Conservation (phyloP, 1,140 invertebrate genomes). For the Latrodectus geometricus region DNA sequence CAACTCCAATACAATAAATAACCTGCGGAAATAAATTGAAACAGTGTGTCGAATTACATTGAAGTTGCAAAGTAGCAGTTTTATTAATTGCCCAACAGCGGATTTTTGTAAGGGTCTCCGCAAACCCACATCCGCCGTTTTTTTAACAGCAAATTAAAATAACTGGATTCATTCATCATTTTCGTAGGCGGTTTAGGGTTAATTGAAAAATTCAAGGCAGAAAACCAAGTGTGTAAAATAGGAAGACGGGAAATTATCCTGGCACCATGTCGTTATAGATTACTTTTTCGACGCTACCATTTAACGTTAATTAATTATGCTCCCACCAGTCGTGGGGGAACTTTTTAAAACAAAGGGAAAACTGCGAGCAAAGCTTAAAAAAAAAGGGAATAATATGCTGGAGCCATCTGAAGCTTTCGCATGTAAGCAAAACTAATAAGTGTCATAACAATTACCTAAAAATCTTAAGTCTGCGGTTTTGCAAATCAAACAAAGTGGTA, state of each 20-base stretch:
- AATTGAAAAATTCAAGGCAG: constrained; percentile 30
- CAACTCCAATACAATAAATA: too few relatives aligned
- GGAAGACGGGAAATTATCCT: not conserved
- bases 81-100: not conserved
- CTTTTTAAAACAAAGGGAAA: not conserved
- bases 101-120: not conserved
- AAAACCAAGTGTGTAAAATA: not conserved
- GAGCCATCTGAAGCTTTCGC: not conserved
- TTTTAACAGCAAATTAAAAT: constrained; percentile 21
- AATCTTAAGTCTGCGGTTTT: constrained; percentile 10
- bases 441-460: constrained; percentile 43
- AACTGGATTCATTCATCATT: constrained; percentile 22
- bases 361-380: not conserved
- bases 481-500: not conserved
- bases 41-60: too few relatives aligned
- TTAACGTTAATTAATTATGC: constrained; percentile 41
- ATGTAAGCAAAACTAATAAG: constrained; percentile 47
- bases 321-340: not conserved
- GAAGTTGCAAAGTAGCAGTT: too few relatives aligned
- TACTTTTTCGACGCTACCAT: constrained; percentile 28
- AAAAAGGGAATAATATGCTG: constrained; percentile 20
- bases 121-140: not conserved
- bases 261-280: constrained; percentile 1
- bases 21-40: too few relatives aligned
- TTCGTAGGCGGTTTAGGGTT: not conserved